phyloP scores from a whole-genome alignment of 2,888 invertebrate species.

The Meghimatium bilineatum region DNA sequence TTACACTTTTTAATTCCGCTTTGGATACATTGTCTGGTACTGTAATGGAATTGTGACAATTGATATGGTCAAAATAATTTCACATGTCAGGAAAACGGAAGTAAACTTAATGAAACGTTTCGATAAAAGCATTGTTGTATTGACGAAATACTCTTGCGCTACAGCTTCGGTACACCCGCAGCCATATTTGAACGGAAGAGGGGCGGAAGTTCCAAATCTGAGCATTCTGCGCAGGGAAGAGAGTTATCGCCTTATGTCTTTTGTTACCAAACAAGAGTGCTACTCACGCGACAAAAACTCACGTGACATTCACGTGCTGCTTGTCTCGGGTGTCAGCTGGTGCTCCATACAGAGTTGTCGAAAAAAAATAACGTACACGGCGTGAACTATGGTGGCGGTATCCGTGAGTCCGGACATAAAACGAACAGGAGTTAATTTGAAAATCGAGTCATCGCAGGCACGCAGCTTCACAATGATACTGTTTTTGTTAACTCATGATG shows the following conservation, averaged over 20 bases:
- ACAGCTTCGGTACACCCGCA: constrained; percentile 7
- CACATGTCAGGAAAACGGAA: constrained; percentile 34
- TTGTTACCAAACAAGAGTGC: constrained; percentile 21
- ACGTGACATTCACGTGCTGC: constrained; percentile 25
- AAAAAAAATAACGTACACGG: not conserved
- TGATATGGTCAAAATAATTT: constrained; percentile 36
- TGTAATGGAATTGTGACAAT: constrained; percentile 23
- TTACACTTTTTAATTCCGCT: constrained; percentile 1
- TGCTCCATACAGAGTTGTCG: not conserved
- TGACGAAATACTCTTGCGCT: not conserved
- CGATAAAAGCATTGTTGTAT: not conserved
- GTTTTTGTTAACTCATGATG: not conserved
- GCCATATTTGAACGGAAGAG: constrained; percentile 13
- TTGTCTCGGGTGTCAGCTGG: constrained; percentile 6
- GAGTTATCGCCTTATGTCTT: constrained; percentile 1
- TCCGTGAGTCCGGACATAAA: not conserved
- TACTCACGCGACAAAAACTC: constrained; percentile 19
- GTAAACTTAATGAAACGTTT: constrained; percentile 26
- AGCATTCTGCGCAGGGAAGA: constrained; percentile 16
- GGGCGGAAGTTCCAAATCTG: constrained; percentile 39
- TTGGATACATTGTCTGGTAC: not conserved
- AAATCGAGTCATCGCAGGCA: not conserved
- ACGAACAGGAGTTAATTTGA: not conserved
- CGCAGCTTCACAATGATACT: not conserved
- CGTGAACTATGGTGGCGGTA: not conserved